phyloP scores from a whole-genome alignment of 2,888 invertebrate species.

The Coenonympha arcania region DNA sequence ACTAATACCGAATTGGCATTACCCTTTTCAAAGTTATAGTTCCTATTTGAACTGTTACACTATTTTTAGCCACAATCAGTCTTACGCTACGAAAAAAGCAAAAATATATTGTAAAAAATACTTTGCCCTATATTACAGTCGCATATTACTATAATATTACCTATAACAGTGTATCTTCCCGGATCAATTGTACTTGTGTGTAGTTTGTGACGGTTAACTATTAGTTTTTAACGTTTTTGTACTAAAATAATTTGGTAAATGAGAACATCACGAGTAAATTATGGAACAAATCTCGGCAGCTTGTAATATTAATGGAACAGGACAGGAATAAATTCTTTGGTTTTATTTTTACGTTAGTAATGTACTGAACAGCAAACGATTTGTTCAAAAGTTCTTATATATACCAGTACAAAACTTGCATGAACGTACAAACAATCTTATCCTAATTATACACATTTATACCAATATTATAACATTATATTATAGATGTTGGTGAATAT shows the following conservation, averaged over 20 bases:
- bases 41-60: background rate
- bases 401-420: background rate
- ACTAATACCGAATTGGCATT: background rate
- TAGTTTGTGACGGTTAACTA: constrained; percentile 22
- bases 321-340: constrained; percentile 29
- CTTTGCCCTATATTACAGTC: constrained; percentile 1
- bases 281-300: constrained; percentile 19
- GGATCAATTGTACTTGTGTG: constrained; percentile 16
- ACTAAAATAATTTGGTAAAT: constrained; percentile 26
- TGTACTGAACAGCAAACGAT: background rate
- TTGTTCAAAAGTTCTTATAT: background rate
- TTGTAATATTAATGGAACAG: constrained; percentile 13
- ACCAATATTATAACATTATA: too few relatives aligned
- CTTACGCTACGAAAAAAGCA: background rate
- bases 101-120: background rate
- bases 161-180: background rate
- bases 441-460: too few relatives aligned
- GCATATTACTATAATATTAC: background rate
- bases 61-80: background rate
- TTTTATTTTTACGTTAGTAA: constrained; percentile 25
- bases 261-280: too few relatives aligned
- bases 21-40: background rate
- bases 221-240: constrained; percentile 25
- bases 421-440: too few relatives aligned
- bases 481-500: too few relatives aligned